phyloP scores from a whole-genome alignment of 2,113 vertebrate species.

The Paradisaea rubra region DNA sequence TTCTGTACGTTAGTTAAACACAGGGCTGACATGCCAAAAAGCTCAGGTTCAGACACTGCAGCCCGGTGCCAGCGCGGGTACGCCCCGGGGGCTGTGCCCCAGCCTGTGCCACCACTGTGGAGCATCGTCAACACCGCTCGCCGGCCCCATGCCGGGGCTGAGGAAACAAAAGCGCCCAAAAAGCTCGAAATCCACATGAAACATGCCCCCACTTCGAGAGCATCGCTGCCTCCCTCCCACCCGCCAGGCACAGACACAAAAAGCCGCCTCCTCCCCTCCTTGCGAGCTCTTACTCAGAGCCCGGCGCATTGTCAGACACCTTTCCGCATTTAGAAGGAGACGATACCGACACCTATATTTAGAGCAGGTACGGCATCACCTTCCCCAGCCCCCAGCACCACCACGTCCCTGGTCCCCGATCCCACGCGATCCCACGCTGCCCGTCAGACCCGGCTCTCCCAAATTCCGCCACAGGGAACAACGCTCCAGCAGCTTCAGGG shows the following conservation, averaged over 20 bases:
- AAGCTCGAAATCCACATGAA: neutral
- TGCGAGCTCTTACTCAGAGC: constrained; percentile 40
- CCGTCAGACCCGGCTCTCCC: neutral
- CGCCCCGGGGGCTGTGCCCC: neutral
- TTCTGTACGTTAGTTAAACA: neutral
- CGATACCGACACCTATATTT: neutral
- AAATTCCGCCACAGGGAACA: neutral
- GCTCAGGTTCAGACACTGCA: neutral
- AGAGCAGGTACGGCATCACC: neutral
- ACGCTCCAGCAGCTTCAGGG: neutral
- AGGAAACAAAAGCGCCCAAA: neutral
- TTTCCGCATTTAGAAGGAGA: constrained; percentile 39
- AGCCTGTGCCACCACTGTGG: neutral
- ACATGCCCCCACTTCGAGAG: neutral
- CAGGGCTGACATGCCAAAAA: neutral
- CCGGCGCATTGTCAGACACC: constrained; percentile 34
- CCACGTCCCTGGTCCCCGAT: rapidly evolving
- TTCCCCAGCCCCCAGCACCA: neutral
- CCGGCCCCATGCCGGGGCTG: neutral
- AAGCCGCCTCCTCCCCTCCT: neutral
- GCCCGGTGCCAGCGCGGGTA: neutral
- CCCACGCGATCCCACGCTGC: rapidly evolving
- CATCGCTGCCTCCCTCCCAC: neutral
- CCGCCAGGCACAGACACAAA: neutral
- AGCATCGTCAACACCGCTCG: neutral